A percentile compares a stretch with the other conserved stretches of the same genome.
These are phyloP conservation scores for Drosophila mojavensis DNA, from an alignment of 1,140 invertebrate species.

Conservation along the genomic window DNA sequence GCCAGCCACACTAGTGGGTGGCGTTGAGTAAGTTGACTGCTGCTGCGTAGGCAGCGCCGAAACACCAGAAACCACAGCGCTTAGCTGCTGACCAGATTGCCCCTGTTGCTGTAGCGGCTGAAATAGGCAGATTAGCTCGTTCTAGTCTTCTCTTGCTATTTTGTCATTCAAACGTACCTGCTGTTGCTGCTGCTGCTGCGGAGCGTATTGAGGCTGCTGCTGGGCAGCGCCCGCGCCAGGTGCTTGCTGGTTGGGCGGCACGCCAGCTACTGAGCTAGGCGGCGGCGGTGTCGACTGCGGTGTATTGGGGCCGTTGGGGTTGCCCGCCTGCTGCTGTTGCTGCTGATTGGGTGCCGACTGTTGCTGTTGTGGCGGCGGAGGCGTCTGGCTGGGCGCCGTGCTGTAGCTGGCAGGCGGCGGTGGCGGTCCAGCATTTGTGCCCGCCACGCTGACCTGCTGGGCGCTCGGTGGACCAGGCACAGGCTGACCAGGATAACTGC, in stretches of 20 bases:
- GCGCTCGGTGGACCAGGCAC: conserved; percentile 31
- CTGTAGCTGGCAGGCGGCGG: conserved; percentile 73
- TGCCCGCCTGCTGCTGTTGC: conserved; percentile 51
- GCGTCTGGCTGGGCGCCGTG: conserved; percentile 80
- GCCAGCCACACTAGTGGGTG: conserved; percentile 61
- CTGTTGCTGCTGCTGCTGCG: conserved; percentile 66
- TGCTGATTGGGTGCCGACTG: conserved; percentile 50
- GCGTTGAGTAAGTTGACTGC: conserved; percentile 79
- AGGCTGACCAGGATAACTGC: conserved; percentile 61
- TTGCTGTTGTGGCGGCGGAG: conserved; percentile 60
- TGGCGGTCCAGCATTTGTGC: conserved; percentile 47
- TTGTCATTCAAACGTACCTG: conserved; percentile 23
- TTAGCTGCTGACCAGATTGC: conserved; percentile 38
- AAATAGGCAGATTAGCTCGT: background rate
- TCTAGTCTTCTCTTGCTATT: too few species aligned
- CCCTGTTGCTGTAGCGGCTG: conserved; percentile 69
- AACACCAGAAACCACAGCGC: conserved; percentile 65
- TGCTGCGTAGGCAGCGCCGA: conserved; percentile 66
- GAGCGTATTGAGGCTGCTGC: conserved; percentile 69
- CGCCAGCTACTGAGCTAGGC: conserved; percentile 26
- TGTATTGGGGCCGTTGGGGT: conserved; percentile 77
- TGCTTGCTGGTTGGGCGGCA: conserved; percentile 52
- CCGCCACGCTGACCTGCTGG: conserved; percentile 52
- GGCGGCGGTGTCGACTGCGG: conserved; percentile 79
- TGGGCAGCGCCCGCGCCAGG: conserved; percentile 31